Conservation (phyloP, 2,797 vertebrate genomes). For the Crypturellus tataupa region DNA sequence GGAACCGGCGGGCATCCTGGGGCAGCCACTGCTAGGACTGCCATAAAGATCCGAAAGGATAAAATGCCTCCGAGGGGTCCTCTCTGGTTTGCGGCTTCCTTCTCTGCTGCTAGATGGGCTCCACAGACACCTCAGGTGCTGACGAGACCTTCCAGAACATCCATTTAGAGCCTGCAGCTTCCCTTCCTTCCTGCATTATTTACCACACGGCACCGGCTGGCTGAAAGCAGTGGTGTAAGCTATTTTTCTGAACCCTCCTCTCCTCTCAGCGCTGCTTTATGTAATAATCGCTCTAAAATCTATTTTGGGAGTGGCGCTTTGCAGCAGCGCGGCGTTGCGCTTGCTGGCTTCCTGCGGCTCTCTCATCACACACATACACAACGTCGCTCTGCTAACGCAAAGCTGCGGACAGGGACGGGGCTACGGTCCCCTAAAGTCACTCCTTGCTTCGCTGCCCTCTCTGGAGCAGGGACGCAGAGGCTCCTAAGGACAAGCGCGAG, state of each 20-base stretch:
- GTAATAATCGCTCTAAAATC: slow-evolving; percentile 31
- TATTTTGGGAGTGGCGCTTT: slow-evolving; percentile 56
- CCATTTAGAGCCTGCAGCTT: slow-evolving; percentile 60
- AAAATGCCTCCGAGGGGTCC: neutral
- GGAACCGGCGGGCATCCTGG: rapidly evolving
- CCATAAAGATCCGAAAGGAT: rapidly evolving
- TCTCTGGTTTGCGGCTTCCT: neutral
- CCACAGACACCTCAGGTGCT: slow-evolving; percentile 24
- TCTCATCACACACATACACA: neutral
- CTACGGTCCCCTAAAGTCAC: neutral
- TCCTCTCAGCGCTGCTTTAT: neutral
- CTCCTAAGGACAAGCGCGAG: slow-evolving; percentile 13
- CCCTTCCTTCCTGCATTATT: slow-evolving; percentile 71
- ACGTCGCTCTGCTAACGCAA: neutral
- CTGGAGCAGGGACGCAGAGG: neutral
- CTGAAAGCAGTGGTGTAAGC: slow-evolving; percentile 30
- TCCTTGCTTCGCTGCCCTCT: neutral
- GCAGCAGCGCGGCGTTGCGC: slow-evolving; percentile 30
- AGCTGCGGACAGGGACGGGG: neutral
- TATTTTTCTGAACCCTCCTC: slow-evolving; percentile 63
- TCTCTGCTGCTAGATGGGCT: slow-evolving; percentile 32
- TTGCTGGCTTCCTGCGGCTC: slow-evolving; percentile 19
- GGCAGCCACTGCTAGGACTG: neutral
- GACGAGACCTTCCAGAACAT: slow-evolving; percentile 22
- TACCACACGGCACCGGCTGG: slow-evolving; percentile 2